These are phyloP conservation scores for Drosophila tanythrix DNA, from an alignment of 2,888 invertebrate genomes.

Conservation along the genomic window DNA sequence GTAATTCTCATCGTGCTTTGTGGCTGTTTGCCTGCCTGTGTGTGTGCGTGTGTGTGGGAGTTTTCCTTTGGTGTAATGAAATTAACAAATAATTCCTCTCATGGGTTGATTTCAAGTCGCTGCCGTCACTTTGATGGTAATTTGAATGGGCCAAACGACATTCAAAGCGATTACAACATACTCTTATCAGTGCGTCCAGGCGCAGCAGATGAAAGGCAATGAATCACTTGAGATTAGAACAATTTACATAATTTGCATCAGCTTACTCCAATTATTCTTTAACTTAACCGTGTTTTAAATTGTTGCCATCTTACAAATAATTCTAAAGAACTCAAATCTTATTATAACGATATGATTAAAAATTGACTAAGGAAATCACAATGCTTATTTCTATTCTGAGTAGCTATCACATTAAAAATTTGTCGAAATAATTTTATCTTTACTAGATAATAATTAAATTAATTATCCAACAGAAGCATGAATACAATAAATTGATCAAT, in stretches of 20 bases:
- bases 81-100: constrained; percentile 77
- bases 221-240: constrained; percentile 43
- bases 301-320: neutral
- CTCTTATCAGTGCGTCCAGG: constrained; percentile 64
- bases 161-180: constrained; percentile 68
- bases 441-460: neutral
- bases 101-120: constrained; percentile 48
- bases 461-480: neutral
- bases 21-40: constrained; percentile 34
- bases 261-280: neutral
- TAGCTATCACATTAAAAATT: neutral
- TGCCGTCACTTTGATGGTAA: constrained; percentile 73
- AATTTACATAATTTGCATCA: constrained; percentile 5
- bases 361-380: neutral
- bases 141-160: constrained; percentile 71
- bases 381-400: neutral
- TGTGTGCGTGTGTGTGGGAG: constrained; percentile 23
- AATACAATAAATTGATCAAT: neutral
- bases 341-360: neutral
- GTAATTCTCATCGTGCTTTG: constrained; percentile 69
- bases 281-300: neutral
- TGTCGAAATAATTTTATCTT: neutral
- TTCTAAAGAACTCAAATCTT: neutral
- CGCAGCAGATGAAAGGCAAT: constrained; percentile 46
- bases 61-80: constrained; percentile 60